Evolutionary conservation across 23 tunicate genomes (phyloP).

Genomic region (Ciona savignyi): DNA sequence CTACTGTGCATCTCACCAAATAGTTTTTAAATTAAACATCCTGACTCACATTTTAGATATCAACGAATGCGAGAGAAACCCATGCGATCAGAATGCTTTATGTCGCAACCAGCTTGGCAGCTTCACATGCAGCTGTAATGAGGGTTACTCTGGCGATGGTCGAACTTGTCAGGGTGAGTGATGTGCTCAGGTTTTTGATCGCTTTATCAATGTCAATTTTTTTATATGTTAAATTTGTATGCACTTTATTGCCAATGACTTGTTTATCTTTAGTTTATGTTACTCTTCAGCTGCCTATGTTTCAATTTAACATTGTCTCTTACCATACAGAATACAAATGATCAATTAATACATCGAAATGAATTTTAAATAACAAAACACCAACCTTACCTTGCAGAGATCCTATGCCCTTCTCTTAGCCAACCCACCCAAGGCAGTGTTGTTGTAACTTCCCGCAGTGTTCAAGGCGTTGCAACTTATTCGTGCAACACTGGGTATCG

Average conservation of each 20-base stretch:
- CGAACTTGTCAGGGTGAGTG: background rate
- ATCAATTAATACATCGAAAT: too few relatives aligned
- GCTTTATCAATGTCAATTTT: background rate
- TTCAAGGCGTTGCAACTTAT: background rate
- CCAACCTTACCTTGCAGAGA: too few relatives aligned
- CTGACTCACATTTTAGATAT: slow-evolving; percentile 4
- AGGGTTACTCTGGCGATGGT: slow-evolving; percentile 2
- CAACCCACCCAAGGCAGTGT: background rate
- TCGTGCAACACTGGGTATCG: background rate
- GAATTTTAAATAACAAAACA: too few relatives aligned
- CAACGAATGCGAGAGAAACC: background rate
- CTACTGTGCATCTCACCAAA: too few relatives aligned
- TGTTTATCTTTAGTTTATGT: too few relatives aligned
- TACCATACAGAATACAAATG: too few relatives aligned
- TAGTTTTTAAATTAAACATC: too few relatives aligned
- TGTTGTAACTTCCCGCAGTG: background rate
- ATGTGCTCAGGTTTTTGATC: too few relatives aligned
- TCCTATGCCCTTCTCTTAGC: background rate
- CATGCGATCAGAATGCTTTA: slow-evolving; percentile 1
- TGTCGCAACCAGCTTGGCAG: background rate
- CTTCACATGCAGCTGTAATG: background rate
- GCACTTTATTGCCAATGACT: too few relatives aligned
- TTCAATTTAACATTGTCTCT: too few relatives aligned
- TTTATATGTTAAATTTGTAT: background rate
- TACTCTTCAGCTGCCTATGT: too few relatives aligned